phyloP scores from a whole-genome alignment of 2,113 vertebrate genomes.

The Xyrauchen texanus region DNA sequence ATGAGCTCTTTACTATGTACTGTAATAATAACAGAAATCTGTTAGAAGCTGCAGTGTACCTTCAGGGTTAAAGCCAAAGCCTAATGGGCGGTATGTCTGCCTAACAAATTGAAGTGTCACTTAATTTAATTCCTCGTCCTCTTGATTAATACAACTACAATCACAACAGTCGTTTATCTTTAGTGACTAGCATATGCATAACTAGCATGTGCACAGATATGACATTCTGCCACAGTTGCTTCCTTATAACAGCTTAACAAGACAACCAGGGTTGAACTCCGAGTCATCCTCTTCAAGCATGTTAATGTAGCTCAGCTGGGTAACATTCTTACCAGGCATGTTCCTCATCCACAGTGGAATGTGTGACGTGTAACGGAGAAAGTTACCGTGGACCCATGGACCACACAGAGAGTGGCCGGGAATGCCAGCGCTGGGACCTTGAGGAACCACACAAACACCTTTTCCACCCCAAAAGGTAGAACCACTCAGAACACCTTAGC shows the following conservation, averaged over 20 bases:
- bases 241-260: neutral
- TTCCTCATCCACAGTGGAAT: conserved; percentile 83
- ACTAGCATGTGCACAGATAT: neutral
- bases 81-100: conserved; percentile 18
- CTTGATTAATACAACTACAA: conserved; percentile 27
- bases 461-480: conserved; percentile 90
- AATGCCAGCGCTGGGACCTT: conserved; percentile 97
- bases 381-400: conserved; percentile 97
- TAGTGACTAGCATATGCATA: neutral
- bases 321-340: conserved; percentile 43
- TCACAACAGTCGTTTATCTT: conserved; percentile 1
- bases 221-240: conserved; percentile 25
- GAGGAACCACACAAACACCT: conserved; percentile 90
- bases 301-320: conserved; percentile 44
- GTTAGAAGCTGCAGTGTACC: conserved; percentile 35
- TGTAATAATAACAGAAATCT: conserved; percentile 49
- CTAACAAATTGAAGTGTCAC: conserved; percentile 38
- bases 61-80: conserved; percentile 11
- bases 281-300: conserved; percentile 21
- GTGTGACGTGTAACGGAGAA: conserved; percentile 93
- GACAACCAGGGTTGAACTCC: conserved; percentile 30
- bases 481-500: too few relatives aligned
- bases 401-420: conserved; percentile 90
- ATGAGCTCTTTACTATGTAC: conserved; percentile 42
- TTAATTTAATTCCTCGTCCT: conserved; percentile 39